Base-by-base conservation (phyloP, 35 echinoderm and acorn worm species). In the Apostichopus parvimensis region DNA sequence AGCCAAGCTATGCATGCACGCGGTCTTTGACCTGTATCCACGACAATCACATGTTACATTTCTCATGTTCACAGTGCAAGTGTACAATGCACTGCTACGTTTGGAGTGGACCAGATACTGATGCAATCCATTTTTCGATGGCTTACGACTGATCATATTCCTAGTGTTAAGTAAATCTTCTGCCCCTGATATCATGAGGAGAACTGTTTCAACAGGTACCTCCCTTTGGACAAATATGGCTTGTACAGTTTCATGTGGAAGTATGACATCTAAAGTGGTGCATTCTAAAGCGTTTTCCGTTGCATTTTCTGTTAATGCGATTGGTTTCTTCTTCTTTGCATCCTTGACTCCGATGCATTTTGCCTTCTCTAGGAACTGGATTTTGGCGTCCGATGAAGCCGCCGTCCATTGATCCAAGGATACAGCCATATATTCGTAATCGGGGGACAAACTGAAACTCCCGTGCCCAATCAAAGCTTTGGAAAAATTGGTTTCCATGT, bases 31-130 rank as follows among this genome's bases (percentile, higher is more conserved):
- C 53, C 58, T 86, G 54, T 18, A 86, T 5, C 82, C 82, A 62
- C 82, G 82, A 24, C 82, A 86, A 54, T 86, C 53, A 86, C 82
- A 86, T 6, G 53, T 86, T n/a, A 86, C 82, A 86, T 86, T 34
- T 86, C 14, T 57, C 22, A 21, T 17, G 8, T 86, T 86, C 8
- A 86, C 82, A 18, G 82, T 86, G 22, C 82, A 86, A 5, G 82
- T 86, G 14, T 86, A 24, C 10, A 56, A 62, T 18, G 82, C 6
- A 14, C 15, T 59, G 4, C 82, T 7, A 24, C 57, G 45, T 5
- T 86, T 13, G 10, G 82, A 86, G 54, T 86, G 82, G 54, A 86
- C 82, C 54, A 86, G 5, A 56, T 86, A 86, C 58, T 86, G 82
- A 21, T 54, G 54, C 13, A 11, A 57, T 2, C 54, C 82, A 54